Evolutionary conservation across 92 coral and sea anemone species (phyloP), one percentile per base, ranked within the genome.

Genomic region (Porites rus): DNA sequence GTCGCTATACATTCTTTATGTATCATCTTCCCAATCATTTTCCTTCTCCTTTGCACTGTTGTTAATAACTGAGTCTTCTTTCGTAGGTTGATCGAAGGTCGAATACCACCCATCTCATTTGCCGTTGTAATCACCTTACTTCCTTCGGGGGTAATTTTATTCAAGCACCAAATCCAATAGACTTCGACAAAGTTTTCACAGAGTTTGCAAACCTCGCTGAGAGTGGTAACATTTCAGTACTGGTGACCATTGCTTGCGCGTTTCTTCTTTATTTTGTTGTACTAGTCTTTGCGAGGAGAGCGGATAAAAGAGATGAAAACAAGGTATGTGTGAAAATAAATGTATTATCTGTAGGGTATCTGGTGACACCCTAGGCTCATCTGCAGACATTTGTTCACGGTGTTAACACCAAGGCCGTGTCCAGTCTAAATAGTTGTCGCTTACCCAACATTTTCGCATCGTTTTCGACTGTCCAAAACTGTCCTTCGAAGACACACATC

Each of bases 111-210:
- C 69, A 46, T 17, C 75, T 88, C 4, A 66, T 58, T 12, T 83
- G 84, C 65, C 84, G 74, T 5, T 86, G 90, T 51, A 79, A 86
- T 51, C 90, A 86, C 18, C 22, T 86, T 51, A 77, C 90, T 5
- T 69, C 80, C 1, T 86, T 86, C 25, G 90, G 90, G 7, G 90
- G 90, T 60, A 86, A 70, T 8, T 64, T 85, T 17, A 50, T 85
- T 6, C 82, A 74, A n/a, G 82, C 85, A 17, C 90, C 90, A 14
- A 86, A 86, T 78, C 90, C 90, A 1, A 86, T 86, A 8, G 90
- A 86, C 72, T 86, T 78, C 6, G 86, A 86, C 85, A 86, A 50
- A 75, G 88, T 88, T 22, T 19, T 88, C 43, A 19, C 79, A 2
- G 87, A 88, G 43, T 28, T 88, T 68, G 60, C 62, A 4, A 64